phyloP scores from a whole-genome alignment of 2,113 vertebrate genomes.

The Xiphias gladius region DNA sequence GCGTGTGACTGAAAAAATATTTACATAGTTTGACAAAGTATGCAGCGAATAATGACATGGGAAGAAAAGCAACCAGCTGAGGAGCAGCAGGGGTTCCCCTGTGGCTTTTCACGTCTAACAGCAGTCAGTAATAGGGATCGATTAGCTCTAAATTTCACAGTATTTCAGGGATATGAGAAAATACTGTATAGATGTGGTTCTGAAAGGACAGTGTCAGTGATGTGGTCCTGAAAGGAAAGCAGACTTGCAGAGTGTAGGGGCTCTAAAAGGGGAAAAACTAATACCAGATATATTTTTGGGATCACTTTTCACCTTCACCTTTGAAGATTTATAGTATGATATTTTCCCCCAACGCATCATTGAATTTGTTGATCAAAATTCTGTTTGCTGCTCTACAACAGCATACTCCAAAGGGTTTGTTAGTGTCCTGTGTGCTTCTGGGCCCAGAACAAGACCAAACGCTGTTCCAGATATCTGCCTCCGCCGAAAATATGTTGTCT shows the following conservation, averaged over 20 bases:
- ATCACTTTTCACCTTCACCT: neutral
- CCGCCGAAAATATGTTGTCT: neutral
- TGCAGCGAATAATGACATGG: slow-evolving; percentile 39
- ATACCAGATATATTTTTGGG: neutral
- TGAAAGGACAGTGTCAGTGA: slow-evolving; percentile 44
- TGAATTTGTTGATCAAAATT: neutral
- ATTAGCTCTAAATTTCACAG: neutral
- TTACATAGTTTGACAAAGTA: slow-evolving; percentile 68
- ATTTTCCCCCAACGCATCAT: neutral
- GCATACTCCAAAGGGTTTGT: neutral
- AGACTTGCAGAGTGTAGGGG: neutral
- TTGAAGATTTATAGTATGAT: neutral
- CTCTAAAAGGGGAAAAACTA: neutral
- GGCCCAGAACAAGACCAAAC: neutral
- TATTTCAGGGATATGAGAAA: neutral
- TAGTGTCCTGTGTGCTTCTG: neutral
- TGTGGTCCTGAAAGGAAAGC: slow-evolving; percentile 64
- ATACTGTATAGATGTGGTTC: slow-evolving; percentile 7
- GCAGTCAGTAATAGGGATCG: neutral
- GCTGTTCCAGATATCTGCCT: neutral
- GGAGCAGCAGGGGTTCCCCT: slow-evolving; percentile 11
- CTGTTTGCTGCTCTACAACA: neutral
- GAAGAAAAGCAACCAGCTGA: slow-evolving; percentile 61
- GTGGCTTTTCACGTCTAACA: neutral
- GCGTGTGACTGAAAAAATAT: slow-evolving; percentile 64